Conservation (phyloP, 2,113 vertebrate species). For the Paracyprichromis sp. region DNA sequence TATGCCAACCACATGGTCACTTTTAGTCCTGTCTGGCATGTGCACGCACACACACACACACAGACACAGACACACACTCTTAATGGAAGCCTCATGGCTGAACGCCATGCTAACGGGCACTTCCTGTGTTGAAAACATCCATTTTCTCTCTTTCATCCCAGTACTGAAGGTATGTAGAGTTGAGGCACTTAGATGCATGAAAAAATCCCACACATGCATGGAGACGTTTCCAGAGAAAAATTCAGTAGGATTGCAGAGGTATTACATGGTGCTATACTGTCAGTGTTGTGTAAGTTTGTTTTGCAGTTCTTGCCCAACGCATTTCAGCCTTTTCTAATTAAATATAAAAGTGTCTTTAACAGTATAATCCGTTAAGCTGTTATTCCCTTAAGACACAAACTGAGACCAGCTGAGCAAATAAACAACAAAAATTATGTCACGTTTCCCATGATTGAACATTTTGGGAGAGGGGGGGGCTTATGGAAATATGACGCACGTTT, state of each 20-base stretch:
- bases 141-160: background rate
- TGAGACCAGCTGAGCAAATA: conserved; percentile 58
- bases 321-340: background rate
- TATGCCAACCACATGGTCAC: conserved; percentile 43
- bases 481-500: conserved; percentile 2
- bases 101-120: background rate
- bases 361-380: background rate
- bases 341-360: background rate
- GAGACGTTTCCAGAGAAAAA: background rate
- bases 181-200: background rate
- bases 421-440: conserved; percentile 31
- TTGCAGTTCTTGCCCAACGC: background rate
- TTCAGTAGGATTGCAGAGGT: background rate
- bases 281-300: background rate
- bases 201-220: background rate
- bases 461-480: background rate
- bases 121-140: conserved; percentile 2
- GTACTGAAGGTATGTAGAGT: background rate
- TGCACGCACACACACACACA: background rate
- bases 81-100: conserved; percentile 35
- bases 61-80: background rate
- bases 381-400: conserved; percentile 4
- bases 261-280: background rate
- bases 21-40: background rate
- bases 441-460: background rate